phyloP scores from a whole-genome alignment of 2,797 vertebrate genomes.

The Tauraco hartlaubi region DNA sequence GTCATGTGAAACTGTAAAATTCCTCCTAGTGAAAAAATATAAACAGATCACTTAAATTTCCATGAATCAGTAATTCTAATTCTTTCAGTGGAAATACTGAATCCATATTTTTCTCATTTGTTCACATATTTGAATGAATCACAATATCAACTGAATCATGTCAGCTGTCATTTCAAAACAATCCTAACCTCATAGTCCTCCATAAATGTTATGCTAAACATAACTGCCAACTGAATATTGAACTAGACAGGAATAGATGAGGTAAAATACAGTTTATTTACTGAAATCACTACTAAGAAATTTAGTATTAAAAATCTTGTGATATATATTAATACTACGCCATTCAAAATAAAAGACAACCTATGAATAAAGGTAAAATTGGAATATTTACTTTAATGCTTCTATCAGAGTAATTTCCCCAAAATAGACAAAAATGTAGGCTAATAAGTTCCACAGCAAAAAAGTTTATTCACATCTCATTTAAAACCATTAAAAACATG shows the following conservation, averaged over 20 bases:
- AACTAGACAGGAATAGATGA: background rate
- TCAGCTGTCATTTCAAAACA: background rate
- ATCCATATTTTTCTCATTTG: background rate
- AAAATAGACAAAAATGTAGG: background rate
- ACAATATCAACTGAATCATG: background rate
- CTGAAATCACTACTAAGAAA: background rate
- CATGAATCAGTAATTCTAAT: constrained; percentile 8
- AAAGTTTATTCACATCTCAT: background rate
- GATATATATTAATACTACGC: background rate
- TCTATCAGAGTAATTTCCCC: background rate
- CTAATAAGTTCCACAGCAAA: background rate
- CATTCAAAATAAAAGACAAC: background rate
- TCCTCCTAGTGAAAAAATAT: background rate
- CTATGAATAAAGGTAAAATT: background rate
- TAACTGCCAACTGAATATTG: background rate
- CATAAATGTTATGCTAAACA: background rate
- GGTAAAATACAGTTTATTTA: background rate
- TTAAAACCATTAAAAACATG: background rate
- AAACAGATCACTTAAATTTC: background rate
- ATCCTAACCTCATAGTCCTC: background rate
- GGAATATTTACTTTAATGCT: background rate
- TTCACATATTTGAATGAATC: constrained; percentile 11
- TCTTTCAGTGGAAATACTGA: background rate
- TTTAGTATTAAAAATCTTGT: background rate
- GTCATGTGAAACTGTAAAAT: background rate